Evolutionary conservation across 2,797 vertebrate species (phyloP).

Genomic region (Liasis olivaceus): DNA sequence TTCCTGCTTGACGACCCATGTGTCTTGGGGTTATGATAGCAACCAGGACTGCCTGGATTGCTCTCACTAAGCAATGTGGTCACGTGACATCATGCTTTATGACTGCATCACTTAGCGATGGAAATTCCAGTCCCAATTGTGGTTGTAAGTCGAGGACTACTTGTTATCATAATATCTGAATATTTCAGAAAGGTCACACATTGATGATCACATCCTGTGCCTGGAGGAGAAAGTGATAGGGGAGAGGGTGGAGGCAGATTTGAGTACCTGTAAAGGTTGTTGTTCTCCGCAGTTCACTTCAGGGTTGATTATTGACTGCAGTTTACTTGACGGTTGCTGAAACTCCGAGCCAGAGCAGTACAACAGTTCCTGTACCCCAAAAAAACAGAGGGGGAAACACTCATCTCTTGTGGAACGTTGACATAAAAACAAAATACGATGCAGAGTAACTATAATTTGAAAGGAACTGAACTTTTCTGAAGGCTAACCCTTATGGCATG

Average conservation of each 20-base stretch:
- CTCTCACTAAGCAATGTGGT: too few relatives aligned
- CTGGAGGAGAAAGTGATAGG: background rate
- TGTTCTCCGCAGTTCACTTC: slow-evolving; percentile 49
- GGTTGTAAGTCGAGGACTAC: too few relatives aligned
- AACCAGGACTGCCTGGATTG: too few relatives aligned
- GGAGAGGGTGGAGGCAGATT: background rate
- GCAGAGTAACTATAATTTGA: background rate
- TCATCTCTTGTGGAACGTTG: background rate
- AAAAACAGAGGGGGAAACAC: slow-evolving; percentile 12
- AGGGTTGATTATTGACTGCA: slow-evolving; percentile 43
- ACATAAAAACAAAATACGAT: background rate
- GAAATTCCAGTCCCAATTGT: too few relatives aligned
- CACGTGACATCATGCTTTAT: too few relatives aligned
- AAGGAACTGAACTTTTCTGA: too few relatives aligned
- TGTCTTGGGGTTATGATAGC: too few relatives aligned
- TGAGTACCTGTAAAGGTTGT: slow-evolving; percentile 32
- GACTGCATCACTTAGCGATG: too few relatives aligned
- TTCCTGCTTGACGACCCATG: too few relatives aligned
- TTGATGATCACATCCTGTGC: background rate
- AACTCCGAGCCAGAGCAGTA: slow-evolving; percentile 50
- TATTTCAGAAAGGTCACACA: background rate
- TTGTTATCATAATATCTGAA: background rate
- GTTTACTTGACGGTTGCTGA: slow-evolving; percentile 37
- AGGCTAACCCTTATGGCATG: too few relatives aligned
- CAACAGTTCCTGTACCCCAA: slow-evolving; percentile 51